A percentile compares a stretch with the other conserved stretches of the same genome.
phyloP scores from a whole-genome alignment of 1,140 invertebrate species.

The Tyrophagus putrescentiae region DNA sequence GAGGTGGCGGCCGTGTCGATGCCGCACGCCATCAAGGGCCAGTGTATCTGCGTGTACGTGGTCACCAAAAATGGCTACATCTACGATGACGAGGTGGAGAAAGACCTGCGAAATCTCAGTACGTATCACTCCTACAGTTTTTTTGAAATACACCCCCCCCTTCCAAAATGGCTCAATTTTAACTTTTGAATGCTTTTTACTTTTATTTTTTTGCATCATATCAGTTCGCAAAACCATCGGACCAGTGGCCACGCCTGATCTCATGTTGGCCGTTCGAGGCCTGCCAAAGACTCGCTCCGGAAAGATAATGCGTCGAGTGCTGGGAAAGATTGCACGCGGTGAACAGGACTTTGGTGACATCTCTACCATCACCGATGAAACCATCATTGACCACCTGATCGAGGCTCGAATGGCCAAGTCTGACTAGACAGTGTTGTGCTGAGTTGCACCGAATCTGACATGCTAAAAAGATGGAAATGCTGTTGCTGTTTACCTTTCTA shows the following conservation, averaged over 20 bases:
- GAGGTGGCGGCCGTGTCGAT: conserved; percentile 89
- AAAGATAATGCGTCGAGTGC: conserved; percentile 89
- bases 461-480: no score
- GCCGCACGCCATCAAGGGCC: conserved; percentile 82
- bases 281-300: conserved; percentile 93
- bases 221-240: conserved; percentile 79
- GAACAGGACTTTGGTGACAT: conserved; percentile 77
- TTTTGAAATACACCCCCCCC: conserved; percentile 4
- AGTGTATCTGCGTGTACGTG: conserved; percentile 90
- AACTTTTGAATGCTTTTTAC: background rate
- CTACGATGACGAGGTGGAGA: conserved; percentile 36
- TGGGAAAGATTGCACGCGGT: conserved; percentile 81
- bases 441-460: no score
- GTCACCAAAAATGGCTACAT: conserved; percentile 53
- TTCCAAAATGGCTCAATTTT: conserved; percentile 19
- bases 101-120: conserved; percentile 58
- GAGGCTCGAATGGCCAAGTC: conserved; percentile 35
- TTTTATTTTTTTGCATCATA: conserved; percentile 21
- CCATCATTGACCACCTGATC: conserved; percentile 54
- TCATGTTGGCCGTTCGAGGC: conserved; percentile 73
- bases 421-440: background rate
- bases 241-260: conserved; percentile 86
- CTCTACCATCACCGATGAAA: conserved; percentile 75
- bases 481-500: no score
- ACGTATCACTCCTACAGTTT: conserved; percentile 19